phyloP scores from a whole-genome alignment of 2,888 invertebrate species.

The Fragum sueziense region DNA sequence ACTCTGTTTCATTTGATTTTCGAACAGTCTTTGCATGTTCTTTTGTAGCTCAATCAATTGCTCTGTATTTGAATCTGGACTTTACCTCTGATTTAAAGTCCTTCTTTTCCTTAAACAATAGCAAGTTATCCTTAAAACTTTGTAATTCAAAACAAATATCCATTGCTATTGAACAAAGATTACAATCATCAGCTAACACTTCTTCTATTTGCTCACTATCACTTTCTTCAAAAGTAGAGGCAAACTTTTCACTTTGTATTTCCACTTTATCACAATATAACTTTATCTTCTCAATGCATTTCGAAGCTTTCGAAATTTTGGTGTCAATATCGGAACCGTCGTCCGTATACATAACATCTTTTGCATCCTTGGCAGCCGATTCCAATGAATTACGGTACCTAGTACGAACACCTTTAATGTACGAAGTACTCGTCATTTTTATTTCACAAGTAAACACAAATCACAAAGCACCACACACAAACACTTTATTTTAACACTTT shows the following conservation, averaged over 20 bases:
- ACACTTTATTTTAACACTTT: not conserved
- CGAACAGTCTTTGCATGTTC: not conserved
- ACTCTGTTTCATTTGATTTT: constrained; percentile 5
- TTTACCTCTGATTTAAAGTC: not conserved
- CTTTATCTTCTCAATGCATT: not conserved
- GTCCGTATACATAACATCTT: not conserved
- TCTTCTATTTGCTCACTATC: not conserved
- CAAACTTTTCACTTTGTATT: not conserved
- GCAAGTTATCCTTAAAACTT: not conserved
- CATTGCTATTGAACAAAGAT: not conserved
- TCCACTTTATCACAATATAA: constrained; percentile 4
- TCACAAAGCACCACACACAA: not conserved
- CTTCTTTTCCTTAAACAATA: not conserved
- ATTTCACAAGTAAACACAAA: not conserved
- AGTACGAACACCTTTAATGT: constrained; percentile 5
- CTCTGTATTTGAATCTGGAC: not conserved
- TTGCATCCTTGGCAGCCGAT: not conserved
- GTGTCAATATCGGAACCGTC: not conserved
- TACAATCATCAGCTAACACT: not conserved
- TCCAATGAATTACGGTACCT: constrained; percentile 8
- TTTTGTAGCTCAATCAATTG: not conserved
- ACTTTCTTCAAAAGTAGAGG: not conserved
- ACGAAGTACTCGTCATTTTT: not conserved
- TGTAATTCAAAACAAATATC: not conserved
- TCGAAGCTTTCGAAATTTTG: not conserved